Evolutionary conservation across 2,888 invertebrate species (phyloP).

Genomic region (Netelia fuscicornis): DNA sequence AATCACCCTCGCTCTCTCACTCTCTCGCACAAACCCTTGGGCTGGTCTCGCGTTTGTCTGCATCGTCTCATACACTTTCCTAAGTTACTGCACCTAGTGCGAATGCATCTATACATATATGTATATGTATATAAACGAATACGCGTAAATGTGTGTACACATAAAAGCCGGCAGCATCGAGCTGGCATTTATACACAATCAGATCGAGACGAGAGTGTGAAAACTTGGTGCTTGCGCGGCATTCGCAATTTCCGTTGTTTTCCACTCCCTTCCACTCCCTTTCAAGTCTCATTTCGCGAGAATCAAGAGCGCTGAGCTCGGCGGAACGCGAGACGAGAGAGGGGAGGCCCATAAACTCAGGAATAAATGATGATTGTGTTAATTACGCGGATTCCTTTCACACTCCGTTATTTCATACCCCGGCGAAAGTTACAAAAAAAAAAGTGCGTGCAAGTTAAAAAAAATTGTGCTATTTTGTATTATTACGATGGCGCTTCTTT

Average conservation of each 20-base stretch:
- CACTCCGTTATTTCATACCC: background rate
- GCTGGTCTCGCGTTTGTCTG: conserved; percentile 28
- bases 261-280: conserved; percentile 11
- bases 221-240: conserved; percentile 58
- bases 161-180: conserved; percentile 1
- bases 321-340: conserved; percentile 14
- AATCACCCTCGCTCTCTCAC: conserved; percentile 38
- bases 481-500: background rate
- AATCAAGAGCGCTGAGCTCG: conserved; percentile 11
- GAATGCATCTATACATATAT: background rate
- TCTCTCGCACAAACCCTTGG: conserved; percentile 27
- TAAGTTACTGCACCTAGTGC: conserved; percentile 54
- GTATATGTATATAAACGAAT: conserved; percentile 10
- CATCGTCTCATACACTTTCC: conserved; percentile 60
- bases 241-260: conserved; percentile 64
- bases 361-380: conserved; percentile 51
- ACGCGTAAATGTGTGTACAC: background rate
- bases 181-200: conserved; percentile 57
- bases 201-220: conserved; percentile 64
- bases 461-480: background rate
- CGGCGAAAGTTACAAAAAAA: background rate
- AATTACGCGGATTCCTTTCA: conserved; percentile 24
- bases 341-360: conserved; percentile 18
- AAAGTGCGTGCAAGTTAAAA: background rate
- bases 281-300: conserved; percentile 44